Evolutionary conservation across 1,140 invertebrate species (phyloP).

Genomic region (Drosophila yakuba): DNA sequence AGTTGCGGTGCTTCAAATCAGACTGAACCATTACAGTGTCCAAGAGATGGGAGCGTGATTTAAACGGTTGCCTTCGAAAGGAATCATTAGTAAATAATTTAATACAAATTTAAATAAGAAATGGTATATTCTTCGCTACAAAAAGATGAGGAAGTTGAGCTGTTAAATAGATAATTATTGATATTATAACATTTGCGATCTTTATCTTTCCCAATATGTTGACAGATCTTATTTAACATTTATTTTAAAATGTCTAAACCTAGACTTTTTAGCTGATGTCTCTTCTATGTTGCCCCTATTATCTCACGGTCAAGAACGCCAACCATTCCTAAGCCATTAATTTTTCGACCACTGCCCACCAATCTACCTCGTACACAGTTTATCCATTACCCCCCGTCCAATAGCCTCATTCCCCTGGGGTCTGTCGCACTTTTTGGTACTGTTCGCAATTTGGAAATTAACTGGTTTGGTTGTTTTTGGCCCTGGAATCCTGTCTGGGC

Average conservation of each 20-base stretch:
- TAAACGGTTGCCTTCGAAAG: neutral
- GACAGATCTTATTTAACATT: too few relatives aligned
- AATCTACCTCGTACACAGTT: slow-evolving; percentile 24
- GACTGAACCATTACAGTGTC: slow-evolving; percentile 31
- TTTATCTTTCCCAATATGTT: too few relatives aligned
- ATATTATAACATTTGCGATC: too few relatives aligned
- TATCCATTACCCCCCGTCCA: slow-evolving; percentile 22
- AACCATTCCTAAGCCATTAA: slow-evolving; percentile 28
- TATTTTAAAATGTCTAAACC: too few relatives aligned
- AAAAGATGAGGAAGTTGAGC: too few relatives aligned
- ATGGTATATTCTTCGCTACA: too few relatives aligned
- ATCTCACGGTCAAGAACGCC: slow-evolving; percentile 7
- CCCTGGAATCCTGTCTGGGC: slow-evolving; percentile 45
- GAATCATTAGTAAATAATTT: neutral
- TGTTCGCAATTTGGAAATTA: slow-evolving; percentile 74
- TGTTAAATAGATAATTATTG: too few relatives aligned
- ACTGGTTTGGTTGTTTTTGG: slow-evolving; percentile 69
- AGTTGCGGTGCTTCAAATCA: slow-evolving; percentile 55
- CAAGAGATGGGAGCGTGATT: slow-evolving; percentile 20
- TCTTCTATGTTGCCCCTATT: neutral
- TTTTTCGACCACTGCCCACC: slow-evolving; percentile 3
- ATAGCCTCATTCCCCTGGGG: slow-evolving; percentile 7
- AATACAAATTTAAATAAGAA: too few relatives aligned
- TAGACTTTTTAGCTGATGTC: too few relatives aligned
- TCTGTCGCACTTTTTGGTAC: slow-evolving; percentile 53